phyloP scores from a whole-genome alignment of 1,140 invertebrate species.

The Radopholus similis region DNA sequence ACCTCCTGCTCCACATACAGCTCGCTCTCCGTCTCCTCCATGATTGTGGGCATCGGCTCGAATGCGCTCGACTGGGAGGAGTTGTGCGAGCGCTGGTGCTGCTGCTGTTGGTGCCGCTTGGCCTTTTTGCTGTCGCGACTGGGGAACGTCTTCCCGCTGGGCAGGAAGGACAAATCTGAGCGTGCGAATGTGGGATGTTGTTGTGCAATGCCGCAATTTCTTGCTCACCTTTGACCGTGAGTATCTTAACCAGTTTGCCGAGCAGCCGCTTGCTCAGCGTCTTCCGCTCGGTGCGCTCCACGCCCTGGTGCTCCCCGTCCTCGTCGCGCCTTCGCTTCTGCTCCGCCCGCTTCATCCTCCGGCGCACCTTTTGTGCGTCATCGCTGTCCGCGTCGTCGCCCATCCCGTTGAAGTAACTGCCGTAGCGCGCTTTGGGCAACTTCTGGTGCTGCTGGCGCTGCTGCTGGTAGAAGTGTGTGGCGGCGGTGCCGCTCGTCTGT shows the following conservation, averaged over 20 bases:
- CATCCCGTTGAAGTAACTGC: neutral
- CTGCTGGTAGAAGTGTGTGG: no score
- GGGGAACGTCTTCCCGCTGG: conserved; percentile 1
- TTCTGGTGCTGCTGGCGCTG: conserved; percentile 1
- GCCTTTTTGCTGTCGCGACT: conserved; percentile 1
- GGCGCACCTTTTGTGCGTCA: neutral
- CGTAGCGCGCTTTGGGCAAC: conserved; percentile 12
- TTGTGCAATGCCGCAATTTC: neutral
- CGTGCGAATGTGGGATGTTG: neutral
- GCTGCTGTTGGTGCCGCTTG: neutral
- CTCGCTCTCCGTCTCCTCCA: conserved; percentile 6
- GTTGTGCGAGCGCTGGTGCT: neutral
- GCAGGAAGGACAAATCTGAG: conserved; percentile 1
- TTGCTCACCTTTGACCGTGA: neutral
- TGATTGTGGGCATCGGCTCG: conserved; percentile 18
- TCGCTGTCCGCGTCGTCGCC: neutral
- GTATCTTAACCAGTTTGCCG: conserved; percentile 3
- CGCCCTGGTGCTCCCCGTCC: neutral
- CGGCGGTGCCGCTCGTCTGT: conserved; percentile 1
- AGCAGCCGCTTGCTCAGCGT: conserved; percentile 1
- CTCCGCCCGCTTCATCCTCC: neutral
- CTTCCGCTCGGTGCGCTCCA: neutral
- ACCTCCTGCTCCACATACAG: neutral
- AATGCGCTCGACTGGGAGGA: neutral
- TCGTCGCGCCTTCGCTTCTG: neutral